Evolutionary conservation across 2,888 invertebrate species (phyloP), one percentile per base, ranked within the genome.

Genomic region (Agonopterix arenella): DNA sequence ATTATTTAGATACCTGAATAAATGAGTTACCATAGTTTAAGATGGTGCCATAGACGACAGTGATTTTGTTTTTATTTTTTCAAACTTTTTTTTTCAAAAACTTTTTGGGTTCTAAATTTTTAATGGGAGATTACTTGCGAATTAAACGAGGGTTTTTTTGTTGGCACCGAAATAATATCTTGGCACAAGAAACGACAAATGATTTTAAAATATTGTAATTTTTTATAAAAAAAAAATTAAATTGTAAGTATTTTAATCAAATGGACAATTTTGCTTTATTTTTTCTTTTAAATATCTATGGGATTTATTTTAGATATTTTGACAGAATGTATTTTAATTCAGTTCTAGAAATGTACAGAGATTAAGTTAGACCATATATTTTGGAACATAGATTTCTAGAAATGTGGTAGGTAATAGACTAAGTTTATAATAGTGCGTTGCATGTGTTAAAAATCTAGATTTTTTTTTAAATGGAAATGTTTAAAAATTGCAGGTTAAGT

Each of bases 21-120:
- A 70, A 67, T 55, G 76, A 84, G 85, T 86, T 84, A 85, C 86
- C 86, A 83, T 84, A 84, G 82, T 72, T 60, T 83, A 78, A 76
- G 83, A 79, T 82, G 85, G 85, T 86, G 86, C 84, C 84, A 85
- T 85, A 83, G 70, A 70, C 67, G 70, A 74, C 73, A 42, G 45
- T 9, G 9, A 10, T 45, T 9, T 43, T 13, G 11, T 9, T 28
- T 44, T 11, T 11, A 38, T 47, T 38, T 48, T 48, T 18, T 47
- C 44, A 16, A 44, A 36, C 11, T 16, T 41, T 45, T 9, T 42
- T 51, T 44, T 52, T 10, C 28, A 48, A 42, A 46, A 46, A 38
- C 28, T 28, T 28, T 28, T 28, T 28, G 28, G n/a, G 42, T 11
- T 11, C 11, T 8, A n/a, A 11, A 8, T 11, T 42, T 40, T 11